These are phyloP conservation scores for Paedocypris sp. DNA, from an alignment of 2,113 vertebrate genomes.

Conservation along the genomic window DNA sequence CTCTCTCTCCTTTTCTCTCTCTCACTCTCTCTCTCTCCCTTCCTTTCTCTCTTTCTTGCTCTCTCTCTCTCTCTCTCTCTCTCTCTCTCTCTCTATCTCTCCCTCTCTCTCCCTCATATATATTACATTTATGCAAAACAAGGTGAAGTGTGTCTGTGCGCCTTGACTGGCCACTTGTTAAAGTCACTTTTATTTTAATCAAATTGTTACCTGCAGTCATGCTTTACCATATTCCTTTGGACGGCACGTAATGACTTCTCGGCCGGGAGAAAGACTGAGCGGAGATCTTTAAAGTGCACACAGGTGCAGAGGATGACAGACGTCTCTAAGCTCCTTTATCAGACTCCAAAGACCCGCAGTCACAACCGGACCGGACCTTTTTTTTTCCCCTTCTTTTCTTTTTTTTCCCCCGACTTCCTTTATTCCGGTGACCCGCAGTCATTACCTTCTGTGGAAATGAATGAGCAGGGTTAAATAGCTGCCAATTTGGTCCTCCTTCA, in stretches of 20 bases:
- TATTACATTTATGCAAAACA: too few species aligned
- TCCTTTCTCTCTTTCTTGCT: too few species aligned
- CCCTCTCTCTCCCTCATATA: too few species aligned
- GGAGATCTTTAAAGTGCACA: constrained; percentile 5
- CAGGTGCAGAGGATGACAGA: constrained; percentile 10
- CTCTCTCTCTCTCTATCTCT: too few species aligned
- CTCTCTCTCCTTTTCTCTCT: too few species aligned
- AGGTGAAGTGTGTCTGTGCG: not conserved
- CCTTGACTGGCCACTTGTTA: not conserved
- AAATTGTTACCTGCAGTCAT: not conserved
- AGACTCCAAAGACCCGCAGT: constrained; percentile 16
- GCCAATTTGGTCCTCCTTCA: constrained; percentile 42
- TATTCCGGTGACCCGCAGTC: constrained; percentile 23
- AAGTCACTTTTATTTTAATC: constrained; percentile 4
- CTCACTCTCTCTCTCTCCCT: too few species aligned
- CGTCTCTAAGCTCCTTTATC: constrained; percentile 19
- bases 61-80: too few species aligned
- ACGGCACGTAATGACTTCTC: constrained; percentile 1
- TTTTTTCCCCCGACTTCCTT: constrained; percentile 14
- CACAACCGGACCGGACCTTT: constrained; percentile 6
- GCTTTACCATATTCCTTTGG: constrained; percentile 5
- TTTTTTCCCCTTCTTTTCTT: not conserved
- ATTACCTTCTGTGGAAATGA: constrained; percentile 35
- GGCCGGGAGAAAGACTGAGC: not conserved
- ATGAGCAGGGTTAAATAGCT: constrained; percentile 40